Percentiles rank a stretch among this genome's conserved stretches.
Conservation (phyloP, 1,140 invertebrate genomes). For the Trinorchestia longiramus region DNA sequence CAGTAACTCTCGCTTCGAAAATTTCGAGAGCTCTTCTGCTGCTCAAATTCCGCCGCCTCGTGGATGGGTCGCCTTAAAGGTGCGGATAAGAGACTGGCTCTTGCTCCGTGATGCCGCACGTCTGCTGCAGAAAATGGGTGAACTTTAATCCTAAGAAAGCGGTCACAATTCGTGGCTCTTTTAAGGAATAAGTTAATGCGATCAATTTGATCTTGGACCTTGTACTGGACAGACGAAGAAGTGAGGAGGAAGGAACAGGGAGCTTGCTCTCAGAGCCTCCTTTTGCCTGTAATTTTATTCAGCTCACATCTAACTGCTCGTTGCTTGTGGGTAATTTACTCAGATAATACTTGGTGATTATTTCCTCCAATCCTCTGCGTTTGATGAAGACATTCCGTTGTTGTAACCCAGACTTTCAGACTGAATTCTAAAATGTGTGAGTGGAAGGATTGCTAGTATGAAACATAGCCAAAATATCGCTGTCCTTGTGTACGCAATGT, state of each 20-base stretch:
- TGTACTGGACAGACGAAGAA: background rate
- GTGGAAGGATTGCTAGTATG: background rate
- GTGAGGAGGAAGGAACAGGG: background rate
- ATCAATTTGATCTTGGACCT: background rate
- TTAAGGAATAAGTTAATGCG: background rate
- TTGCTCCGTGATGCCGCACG: background rate
- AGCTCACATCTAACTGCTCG: too few relatives aligned
- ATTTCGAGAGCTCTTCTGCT: constrained; percentile 43
- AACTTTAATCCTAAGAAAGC: background rate
- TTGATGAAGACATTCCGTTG: background rate
- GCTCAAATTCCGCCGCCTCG: background rate
- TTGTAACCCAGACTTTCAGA: background rate
- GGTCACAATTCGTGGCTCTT: background rate
- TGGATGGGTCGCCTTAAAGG: background rate
- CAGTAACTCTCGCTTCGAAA: constrained; percentile 5
- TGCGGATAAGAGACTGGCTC: background rate
- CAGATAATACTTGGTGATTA: background rate
- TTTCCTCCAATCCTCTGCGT: background rate
- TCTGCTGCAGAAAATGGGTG: background rate
- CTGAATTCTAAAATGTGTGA: background rate
- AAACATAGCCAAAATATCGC: too few relatives aligned
- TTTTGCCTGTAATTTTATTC: too few relatives aligned
- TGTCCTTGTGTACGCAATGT: too few relatives aligned
- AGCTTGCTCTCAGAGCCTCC: background rate
- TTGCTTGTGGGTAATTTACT: background rate